Evolutionary conservation across 2,113 vertebrate species (phyloP).

Genomic region (Podocnemis expansa): DNA sequence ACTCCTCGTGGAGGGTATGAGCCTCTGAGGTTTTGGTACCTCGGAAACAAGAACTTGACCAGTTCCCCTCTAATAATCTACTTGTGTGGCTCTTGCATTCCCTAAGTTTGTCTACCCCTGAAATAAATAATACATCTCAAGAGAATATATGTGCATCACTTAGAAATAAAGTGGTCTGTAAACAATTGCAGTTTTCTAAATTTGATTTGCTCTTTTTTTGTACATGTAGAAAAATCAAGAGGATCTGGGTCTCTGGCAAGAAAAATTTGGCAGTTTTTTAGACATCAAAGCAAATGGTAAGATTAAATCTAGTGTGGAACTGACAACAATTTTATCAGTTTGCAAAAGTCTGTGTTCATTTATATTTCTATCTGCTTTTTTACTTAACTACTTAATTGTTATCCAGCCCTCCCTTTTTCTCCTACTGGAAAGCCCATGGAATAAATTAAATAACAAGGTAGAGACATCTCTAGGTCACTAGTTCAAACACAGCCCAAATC

Average conservation of each 20-base stretch:
- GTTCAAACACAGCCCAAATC: conserved; percentile 3
- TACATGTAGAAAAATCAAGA: conserved; percentile 76
- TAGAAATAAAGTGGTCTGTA: background rate
- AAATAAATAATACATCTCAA: background rate
- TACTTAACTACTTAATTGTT: background rate
- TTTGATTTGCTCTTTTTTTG: conserved; percentile 6
- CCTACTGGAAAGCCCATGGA: background rate
- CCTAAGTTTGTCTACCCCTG: too few relatives aligned
- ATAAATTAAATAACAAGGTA: background rate
- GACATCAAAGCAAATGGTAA: conserved; percentile 90
- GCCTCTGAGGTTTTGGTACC: too few relatives aligned
- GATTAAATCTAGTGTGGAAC: conserved; percentile 15
- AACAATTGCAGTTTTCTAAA: background rate
- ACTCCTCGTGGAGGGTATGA: too few relatives aligned
- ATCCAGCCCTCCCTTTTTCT: fast-evolving
- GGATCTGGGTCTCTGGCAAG: conserved; percentile 81
- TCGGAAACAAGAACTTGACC: too few relatives aligned
- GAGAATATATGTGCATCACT: background rate
- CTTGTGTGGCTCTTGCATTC: too few relatives aligned
- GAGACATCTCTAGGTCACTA: background rate
- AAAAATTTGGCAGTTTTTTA: conserved; percentile 86
- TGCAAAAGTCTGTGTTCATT: background rate
- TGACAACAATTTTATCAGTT: conserved; percentile 47
- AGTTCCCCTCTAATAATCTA: too few relatives aligned
- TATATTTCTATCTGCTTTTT: conserved; percentile 16